phyloP scores from a whole-genome alignment of 2,113 vertebrate genomes.

The Takifugu flavidus region DNA sequence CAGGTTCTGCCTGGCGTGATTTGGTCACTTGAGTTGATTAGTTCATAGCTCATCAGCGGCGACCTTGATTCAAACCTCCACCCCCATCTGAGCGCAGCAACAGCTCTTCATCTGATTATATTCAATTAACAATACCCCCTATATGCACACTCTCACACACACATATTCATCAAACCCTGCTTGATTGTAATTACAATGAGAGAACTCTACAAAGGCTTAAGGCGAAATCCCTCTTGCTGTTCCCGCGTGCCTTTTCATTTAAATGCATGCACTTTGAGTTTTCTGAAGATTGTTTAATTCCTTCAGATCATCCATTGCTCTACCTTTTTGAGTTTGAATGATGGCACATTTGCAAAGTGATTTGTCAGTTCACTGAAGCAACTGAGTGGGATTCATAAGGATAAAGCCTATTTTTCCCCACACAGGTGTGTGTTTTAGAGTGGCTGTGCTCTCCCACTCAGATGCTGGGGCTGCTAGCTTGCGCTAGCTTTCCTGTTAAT shows the following conservation, averaged over 20 bases:
- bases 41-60: conserved; percentile 48
- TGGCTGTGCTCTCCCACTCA: conserved; percentile 19
- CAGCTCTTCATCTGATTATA: conserved; percentile 55
- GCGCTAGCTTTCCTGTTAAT: conserved; percentile 22
- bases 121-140: conserved; percentile 49
- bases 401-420: conserved; percentile 33
- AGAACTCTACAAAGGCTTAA: conserved; percentile 38
- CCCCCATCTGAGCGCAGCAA: conserved; percentile 20
- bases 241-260: conserved; percentile 42
- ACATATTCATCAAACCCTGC: conserved; percentile 9
- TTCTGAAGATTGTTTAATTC: conserved; percentile 55
- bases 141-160: conserved; percentile 2
- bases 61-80: conserved; percentile 45
- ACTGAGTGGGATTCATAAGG: conserved; percentile 19
- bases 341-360: conserved; percentile 65
- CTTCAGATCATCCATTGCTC: conserved; percentile 32
- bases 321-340: conserved; percentile 56
- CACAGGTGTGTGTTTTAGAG: conserved; percentile 21
- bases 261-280: conserved; percentile 24
- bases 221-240: conserved; percentile 22
- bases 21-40: conserved; percentile 57
- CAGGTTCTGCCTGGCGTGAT: conserved; percentile 17
- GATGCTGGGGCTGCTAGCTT: conserved; percentile 23
- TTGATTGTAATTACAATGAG: conserved; percentile 49
- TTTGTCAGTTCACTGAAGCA: conserved; percentile 70